A percentile compares a stretch with the other conserved stretches of the same genome.
Conservation (phyloP, 2,113 vertebrate species). For the Cromileptes altivelis region DNA sequence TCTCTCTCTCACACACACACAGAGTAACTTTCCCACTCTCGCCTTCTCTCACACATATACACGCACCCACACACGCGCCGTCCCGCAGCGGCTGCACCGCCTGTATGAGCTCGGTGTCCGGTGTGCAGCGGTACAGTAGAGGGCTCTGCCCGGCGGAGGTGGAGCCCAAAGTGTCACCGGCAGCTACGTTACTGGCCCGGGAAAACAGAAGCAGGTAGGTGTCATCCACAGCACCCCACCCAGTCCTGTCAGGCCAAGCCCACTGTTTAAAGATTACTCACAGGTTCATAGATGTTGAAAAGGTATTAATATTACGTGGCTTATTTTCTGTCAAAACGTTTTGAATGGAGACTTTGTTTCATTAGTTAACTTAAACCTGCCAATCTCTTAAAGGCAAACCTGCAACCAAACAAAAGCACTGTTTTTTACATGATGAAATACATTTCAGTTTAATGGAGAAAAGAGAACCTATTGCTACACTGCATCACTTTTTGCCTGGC, state of each 20-base stretch:
- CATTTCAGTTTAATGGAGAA: background rate
- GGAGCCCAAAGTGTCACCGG: background rate
- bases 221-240: constrained; percentile 35
- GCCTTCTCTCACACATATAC: background rate
- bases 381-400: background rate
- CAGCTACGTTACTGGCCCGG: background rate
- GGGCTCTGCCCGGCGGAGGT: constrained; percentile 25
- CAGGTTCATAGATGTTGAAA: background rate
- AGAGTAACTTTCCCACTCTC: background rate
- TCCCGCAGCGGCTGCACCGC: background rate
- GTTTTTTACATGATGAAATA: background rate
- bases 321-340: no score
- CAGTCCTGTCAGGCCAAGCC: constrained; percentile 19
- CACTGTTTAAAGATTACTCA: constrained; percentile 12
- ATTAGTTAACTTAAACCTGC: background rate
- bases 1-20: background rate
- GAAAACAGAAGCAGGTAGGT: constrained; percentile 34
- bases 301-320: background rate
- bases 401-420: background rate
- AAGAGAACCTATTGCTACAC: background rate
- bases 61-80: background rate
- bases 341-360: background rate
- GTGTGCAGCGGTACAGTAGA: background rate
- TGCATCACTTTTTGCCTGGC: no score
- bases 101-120: background rate